Conservation (phyloP, 2,888 invertebrate species). For the Gandaritis pyraliata region DNA sequence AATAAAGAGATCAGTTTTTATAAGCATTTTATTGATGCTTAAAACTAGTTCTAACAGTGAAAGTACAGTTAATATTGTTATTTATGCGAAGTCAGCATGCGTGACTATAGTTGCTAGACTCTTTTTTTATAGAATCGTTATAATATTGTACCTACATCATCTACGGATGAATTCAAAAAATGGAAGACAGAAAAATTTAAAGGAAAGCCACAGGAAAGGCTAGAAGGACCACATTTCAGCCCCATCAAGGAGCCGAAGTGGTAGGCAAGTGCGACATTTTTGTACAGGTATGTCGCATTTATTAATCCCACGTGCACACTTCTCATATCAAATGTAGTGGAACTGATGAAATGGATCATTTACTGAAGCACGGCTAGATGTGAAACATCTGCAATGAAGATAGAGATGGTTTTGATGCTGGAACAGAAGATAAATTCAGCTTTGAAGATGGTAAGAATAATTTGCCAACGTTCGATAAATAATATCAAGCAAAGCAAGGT, state of each 20-base stretch:
- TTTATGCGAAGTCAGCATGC: slow-evolving; percentile 22
- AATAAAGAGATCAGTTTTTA: slow-evolving; percentile 11
- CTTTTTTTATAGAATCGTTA: slow-evolving; percentile 42
- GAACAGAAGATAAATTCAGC: slow-evolving; percentile 12
- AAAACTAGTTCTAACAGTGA: slow-evolving; percentile 12
- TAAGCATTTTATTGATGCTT: slow-evolving; percentile 7
- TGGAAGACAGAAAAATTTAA: slow-evolving; percentile 51
- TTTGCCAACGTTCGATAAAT: not conserved
- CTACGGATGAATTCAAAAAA: slow-evolving; percentile 58
- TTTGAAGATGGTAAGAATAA: slow-evolving; percentile 8
- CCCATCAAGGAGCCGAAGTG: slow-evolving; percentile 55
- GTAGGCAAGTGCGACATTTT: slow-evolving; percentile 48
- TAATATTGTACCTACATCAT: slow-evolving; percentile 50
- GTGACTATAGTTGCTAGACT: slow-evolving; percentile 23
- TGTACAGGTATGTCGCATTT: slow-evolving; percentile 54
- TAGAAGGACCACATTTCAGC: slow-evolving; percentile 57
- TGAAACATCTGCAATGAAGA: slow-evolving; percentile 25
- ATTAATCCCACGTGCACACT: slow-evolving; percentile 56
- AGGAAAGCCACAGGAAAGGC: slow-evolving; percentile 45
- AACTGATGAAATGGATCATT: slow-evolving; percentile 37
- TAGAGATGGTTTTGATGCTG: not conserved
- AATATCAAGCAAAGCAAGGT: no score
- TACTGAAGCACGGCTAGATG: slow-evolving; percentile 31
- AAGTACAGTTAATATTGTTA: slow-evolving; percentile 21
- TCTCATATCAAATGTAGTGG: slow-evolving; percentile 33